A percentile compares a stretch with the other conserved stretches of the same genome.
Evolutionary conservation across 2,113 vertebrate genomes (phyloP).

Genomic region (Vulpes lagopus): DNA sequence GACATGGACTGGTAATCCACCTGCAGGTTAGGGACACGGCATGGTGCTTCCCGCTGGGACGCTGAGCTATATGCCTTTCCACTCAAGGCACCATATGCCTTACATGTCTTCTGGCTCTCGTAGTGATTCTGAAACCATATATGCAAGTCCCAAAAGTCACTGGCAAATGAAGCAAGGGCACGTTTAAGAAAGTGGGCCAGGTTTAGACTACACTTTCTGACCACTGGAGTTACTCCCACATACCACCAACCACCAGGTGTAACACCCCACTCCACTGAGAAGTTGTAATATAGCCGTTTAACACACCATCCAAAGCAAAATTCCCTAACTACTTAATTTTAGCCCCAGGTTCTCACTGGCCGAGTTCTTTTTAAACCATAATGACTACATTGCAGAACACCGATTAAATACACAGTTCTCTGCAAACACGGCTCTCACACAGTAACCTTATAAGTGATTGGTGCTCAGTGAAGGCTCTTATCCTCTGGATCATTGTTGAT

Average conservation of each 20-base stretch:
- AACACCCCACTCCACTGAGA: conserved; percentile 60
- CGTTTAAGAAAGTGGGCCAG: conserved; percentile 52
- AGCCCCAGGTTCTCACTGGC: conserved; percentile 35
- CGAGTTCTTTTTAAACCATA: conserved; percentile 67
- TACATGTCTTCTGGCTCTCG: fast-evolving
- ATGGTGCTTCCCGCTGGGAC: fast-evolving
- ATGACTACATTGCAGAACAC: conserved; percentile 73
- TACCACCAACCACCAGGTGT: conserved; percentile 40
- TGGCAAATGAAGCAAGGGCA: conserved; percentile 32
- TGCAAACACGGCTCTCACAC: conserved; percentile 41
- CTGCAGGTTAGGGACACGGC: fast-evolving
- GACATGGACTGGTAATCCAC: too few relatives aligned
- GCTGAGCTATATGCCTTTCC: fast-evolving
- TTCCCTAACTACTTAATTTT: conserved; percentile 78
- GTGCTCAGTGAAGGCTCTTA: conserved; percentile 33
- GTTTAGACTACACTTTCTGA: conserved; percentile 56
- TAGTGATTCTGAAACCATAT: not conserved
- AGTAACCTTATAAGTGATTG: not conserved
- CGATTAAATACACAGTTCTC: conserved; percentile 41
- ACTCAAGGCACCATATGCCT: fast-evolving
- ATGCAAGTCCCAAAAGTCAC: not conserved
- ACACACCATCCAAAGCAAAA: conserved; percentile 75
- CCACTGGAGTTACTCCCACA: conserved; percentile 76
- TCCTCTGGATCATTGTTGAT: not conserved
- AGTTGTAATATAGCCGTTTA: conserved; percentile 69